Base-by-base conservation (phyloP, 2,113 vertebrate species). In the Xiphias gladius region DNA sequence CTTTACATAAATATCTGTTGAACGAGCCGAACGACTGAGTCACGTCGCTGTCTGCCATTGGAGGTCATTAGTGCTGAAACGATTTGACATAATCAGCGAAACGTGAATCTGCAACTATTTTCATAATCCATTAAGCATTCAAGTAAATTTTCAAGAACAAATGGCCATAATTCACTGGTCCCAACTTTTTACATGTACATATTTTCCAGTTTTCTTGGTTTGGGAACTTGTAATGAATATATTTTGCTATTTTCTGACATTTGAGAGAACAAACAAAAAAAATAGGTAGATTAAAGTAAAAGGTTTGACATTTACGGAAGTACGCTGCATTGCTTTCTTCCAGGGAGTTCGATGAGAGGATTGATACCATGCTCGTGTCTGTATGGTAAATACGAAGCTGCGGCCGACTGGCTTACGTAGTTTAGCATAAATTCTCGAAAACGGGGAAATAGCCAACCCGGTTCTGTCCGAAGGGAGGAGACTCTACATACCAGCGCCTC, bases 81-180 rank as follows among this genome's bases (percentile, higher is more conserved):
- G 1, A 66, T 58, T 61, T 32, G 32, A 70, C 39, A 66, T 46
- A 63, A 77, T 35, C 32, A 35, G 32, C 50, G n/a, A 26, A 32
- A 75, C 59, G 22, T 57, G 19, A 59, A 58, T 68, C 59, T 6
- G 76, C 16, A 54, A 30, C 17, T 37, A 41, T 69, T 64, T 73
- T 73, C 20, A 61, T 9, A 17, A 28, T 41, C 58, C 20, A 17
- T 59, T 46, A 20, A 82, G 6, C 32, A 35, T 35, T 66, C 11
- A 32, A 69, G 4, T 65, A 11, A 57, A 74, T 46, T 64, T 46
- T 54, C 37, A 62, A 58, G 6, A 50, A 8, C 71, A 76, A 71
- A 54, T 62, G 13, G 2, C 22, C 46, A 72, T 64, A 26, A 61
- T 52, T 52, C 7, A 37, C 16, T 32, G 7, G 0, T 48, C 67